These are phyloP conservation scores for Bubo scandiacus DNA, from an alignment of 2,113 vertebrate genomes.

Conservation along the genomic window DNA sequence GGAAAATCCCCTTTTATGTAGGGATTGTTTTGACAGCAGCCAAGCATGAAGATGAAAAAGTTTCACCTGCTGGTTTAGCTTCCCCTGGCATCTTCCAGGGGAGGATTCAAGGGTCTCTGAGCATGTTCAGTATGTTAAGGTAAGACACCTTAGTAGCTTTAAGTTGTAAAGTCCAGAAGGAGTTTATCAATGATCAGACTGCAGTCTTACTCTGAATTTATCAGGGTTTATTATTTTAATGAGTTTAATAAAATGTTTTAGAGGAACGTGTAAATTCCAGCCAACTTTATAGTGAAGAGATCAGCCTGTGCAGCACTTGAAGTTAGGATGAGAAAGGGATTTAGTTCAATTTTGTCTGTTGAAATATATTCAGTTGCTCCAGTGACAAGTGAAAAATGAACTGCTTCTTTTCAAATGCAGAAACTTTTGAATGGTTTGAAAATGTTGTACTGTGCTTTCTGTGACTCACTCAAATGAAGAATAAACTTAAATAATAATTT, in stretches of 20 bases:
- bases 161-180: slow-evolving; percentile 13
- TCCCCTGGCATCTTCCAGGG: not conserved
- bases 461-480: rapidly evolving
- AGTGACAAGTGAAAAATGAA: not conserved
- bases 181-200: not conserved
- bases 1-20: slow-evolving; percentile 37
- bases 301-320: not conserved
- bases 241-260: slow-evolving; percentile 13
- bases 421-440: not conserved
- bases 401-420: not conserved
- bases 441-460: not conserved
- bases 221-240: not conserved
- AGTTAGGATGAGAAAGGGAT: not conserved
- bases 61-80: slow-evolving; percentile 10
- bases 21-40: slow-evolving; percentile 40
- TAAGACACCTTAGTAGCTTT: slow-evolving; percentile 5
- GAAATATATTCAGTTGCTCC: not conserved
- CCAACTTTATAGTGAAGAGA: not conserved
- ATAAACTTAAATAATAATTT: not conserved
- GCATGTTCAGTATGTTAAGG: not conserved
- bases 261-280: not conserved
- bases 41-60: slow-evolving; percentile 27
- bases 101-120: not conserved
- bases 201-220: not conserved
- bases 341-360: not conserved